These are phyloP conservation scores for Lordiphosa clarofinis DNA, from an alignment of 1,140 invertebrate species.

Conservation along the genomic window DNA sequence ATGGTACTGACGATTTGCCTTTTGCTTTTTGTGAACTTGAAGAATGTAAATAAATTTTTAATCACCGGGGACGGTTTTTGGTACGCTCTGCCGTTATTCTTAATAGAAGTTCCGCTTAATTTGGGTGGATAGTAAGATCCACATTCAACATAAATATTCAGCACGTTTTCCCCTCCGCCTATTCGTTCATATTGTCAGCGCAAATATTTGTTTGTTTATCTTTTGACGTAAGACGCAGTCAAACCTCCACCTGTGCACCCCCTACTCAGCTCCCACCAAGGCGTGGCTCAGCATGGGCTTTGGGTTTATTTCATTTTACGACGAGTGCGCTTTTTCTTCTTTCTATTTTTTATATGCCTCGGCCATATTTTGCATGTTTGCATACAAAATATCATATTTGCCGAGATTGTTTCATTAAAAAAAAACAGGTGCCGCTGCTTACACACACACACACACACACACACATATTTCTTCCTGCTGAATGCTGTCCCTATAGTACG, in stretches of 20 bases:
- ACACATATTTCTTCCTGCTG: constrained; percentile 43
- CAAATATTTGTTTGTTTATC: constrained; percentile 75
- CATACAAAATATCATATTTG: constrained; percentile 78
- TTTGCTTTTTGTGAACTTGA: constrained; percentile 26
- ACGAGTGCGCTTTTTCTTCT: constrained; percentile 43
- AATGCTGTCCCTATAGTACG: constrained; percentile 46
- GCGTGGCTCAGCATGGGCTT: constrained; percentile 23
- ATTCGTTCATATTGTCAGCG: constrained; percentile 51
- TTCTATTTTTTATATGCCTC: constrained; percentile 7
- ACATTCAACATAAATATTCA: constrained; percentile 4
- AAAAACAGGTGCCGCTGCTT: constrained; percentile 45
- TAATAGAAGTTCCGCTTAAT: no score
- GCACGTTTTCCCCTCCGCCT: constrained; percentile 22
- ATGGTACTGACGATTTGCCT: constrained; percentile 55
- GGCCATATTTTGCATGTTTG: constrained; percentile 75
- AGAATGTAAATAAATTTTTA: constrained; percentile 15
- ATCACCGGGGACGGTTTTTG: constrained; percentile 3
- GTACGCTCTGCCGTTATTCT: no score
- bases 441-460: constrained; percentile 25
- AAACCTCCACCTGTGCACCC: neutral
- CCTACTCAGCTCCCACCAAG: neutral
- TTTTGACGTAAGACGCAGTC: constrained; percentile 54
- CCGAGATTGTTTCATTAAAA: constrained; percentile 76
- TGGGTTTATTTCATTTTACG: constrained; percentile 62
- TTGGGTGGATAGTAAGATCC: no score